Base-by-base conservation (phyloP, 1,140 invertebrate genomes). In the Drosophila ohnishii region DNA sequence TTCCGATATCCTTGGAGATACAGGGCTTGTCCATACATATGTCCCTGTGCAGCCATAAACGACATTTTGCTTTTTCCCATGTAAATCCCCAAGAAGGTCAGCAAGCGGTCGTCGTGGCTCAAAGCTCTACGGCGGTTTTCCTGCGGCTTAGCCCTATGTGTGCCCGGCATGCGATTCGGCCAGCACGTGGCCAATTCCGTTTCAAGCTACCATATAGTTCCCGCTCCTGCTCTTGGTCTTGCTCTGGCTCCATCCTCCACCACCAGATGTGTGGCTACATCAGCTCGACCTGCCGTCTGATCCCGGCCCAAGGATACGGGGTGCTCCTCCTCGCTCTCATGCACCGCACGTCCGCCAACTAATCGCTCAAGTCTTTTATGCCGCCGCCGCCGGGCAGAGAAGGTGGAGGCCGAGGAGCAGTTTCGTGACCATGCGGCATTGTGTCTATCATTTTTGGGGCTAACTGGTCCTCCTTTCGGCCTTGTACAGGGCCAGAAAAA, bases 301-400 rank as follows among this genome's bases (percentile, higher is more conserved):
- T 47, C 25, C 40, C 13, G 19, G 48, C 19, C 66, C 67, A 71
- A 59, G 42, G 67, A 59, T 39, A n/a, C 11, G 8, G 30, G n/a
- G 22, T 5, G 5, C 59, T 35, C 8, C 67, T 59, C 35, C 55
- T 37, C 8, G 51, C 69, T 84, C 62, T 76, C 78, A 86, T 86
- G 82, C 82, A 82, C 22, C 47, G 83, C 82, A 86, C 82, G 82
- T 86, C 59, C 75, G 69, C 62, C 78, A 87, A 76, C 82, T 86
- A 86, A 86, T 86, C 82, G 82, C 83, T 87, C 82, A 87, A 87
- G 83, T 86, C 82, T 65, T 87, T 86, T 87, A 87, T 86, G 82
- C 64, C 82, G 39, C 39, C 35, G 59, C 37, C 63, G 37, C 22
- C 48, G n/a, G 37, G 6, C 61, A 22, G 14, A 35, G 34, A 55